Percentiles rank a stretch among this genome's conserved stretches.
phyloP scores from a whole-genome alignment of 2,113 vertebrate species.

The Callocephalon fimbriatum region DNA sequence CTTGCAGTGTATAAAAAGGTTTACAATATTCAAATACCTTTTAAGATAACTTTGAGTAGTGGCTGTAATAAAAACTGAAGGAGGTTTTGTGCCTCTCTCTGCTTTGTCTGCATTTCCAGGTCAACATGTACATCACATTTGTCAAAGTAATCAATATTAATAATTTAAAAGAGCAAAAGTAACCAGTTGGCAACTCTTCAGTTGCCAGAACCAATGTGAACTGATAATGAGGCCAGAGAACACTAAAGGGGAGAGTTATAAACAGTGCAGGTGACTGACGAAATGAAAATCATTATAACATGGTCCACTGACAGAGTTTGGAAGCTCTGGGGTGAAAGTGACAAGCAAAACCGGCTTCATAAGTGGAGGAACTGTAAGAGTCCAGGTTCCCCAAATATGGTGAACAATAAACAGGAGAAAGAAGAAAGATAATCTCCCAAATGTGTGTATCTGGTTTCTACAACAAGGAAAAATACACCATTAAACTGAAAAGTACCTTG shows the following conservation, averaged over 20 bases:
- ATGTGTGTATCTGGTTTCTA: neutral
- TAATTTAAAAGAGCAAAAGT: conserved; percentile 54
- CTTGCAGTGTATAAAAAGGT: neutral
- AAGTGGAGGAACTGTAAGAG: neutral
- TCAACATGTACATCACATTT: neutral
- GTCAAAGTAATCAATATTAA: conserved; percentile 49
- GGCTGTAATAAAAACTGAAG: neutral
- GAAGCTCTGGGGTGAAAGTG: neutral
- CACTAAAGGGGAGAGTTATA: neutral
- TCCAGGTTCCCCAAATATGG: neutral
- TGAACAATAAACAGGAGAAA: neutral
- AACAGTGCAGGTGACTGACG: neutral
- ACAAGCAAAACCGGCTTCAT: neutral
- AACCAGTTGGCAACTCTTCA: conserved; percentile 10
- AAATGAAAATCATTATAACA: neutral
- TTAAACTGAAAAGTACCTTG: neutral
- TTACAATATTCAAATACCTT: neutral
- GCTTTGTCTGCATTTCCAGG: conserved; percentile 28
- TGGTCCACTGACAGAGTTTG: neutral
- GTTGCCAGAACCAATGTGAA: conserved; percentile 19
- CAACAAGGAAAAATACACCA: neutral
- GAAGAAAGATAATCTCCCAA: neutral
- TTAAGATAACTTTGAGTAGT: neutral
- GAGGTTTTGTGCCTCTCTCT: neutral
- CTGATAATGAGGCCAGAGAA: conserved; percentile 24